Base-by-base conservation (phyloP, 2,797 vertebrate species). In the Syndactyla subalaris region DNA sequence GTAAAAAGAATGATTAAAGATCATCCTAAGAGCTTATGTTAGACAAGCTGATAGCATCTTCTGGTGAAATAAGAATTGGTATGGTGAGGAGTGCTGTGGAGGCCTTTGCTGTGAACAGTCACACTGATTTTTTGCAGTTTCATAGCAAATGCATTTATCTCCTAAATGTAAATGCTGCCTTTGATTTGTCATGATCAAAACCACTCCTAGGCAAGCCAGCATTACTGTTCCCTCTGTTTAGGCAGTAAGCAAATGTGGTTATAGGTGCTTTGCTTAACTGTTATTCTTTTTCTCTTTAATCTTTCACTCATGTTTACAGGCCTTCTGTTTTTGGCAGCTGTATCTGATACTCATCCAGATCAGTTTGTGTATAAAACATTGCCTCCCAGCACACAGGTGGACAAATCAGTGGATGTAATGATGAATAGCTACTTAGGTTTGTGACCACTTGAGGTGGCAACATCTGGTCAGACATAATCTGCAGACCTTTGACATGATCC, bases 401-500 rank as follows among this genome's bases (percentile, higher is more conserved):
- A 96, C 96, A 97, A 92, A 63, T 65, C 93, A 78, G 89, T 97
- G 72, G 98, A 98, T 97, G 96, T 99, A 95, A 98, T 97, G 96
- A 97, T 96, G 93, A 98, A 98, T 98, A 99, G 99, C 98, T 99
- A 99, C 97, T 98, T 99, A 98, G 99, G 99, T 99, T 97, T 98
- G 98, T 98, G 97, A 97, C 97, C 96, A 96, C 72, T 29, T 55
- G 73, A 96, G 72, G 95, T 92, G 96, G 97, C 96, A 97, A 75
- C 73, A 96, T 93, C 88, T 97, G 94, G 89, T 97, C 96, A 95
- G 89, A 97, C 93, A 76, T 92, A 71, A 93, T 89, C 79, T 97
- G 95, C 93, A 95, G 55, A 85, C 88, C 61, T 96, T 58, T 96
- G 92, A 92, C 93, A 92, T 89, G 82, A 93, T 94, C 57, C 63